phyloP scores from a whole-genome alignment of 2,113 vertebrate genomes.

The Cinclus mexicanus region DNA sequence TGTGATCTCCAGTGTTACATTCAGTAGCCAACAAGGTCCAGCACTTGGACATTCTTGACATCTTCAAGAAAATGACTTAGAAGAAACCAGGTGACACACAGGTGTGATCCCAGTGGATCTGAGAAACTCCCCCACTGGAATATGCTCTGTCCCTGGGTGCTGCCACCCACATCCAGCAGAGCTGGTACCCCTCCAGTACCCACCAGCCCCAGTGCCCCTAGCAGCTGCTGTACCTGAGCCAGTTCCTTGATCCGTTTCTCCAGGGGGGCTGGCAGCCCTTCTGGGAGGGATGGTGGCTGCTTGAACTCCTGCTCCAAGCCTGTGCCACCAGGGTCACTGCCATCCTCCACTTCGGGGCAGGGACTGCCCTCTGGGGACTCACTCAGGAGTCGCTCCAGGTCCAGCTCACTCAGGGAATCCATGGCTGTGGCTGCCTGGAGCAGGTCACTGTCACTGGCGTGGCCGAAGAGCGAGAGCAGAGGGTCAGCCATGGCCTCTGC shows the following conservation, averaged over 20 bases:
- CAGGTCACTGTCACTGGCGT: constrained; percentile 81
- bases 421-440: constrained; percentile 85
- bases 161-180: background rate
- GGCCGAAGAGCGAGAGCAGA: constrained; percentile 82
- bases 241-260: constrained; percentile 84
- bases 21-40: background rate
- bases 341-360: constrained; percentile 73
- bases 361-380: constrained; percentile 78
- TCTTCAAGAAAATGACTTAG: background rate
- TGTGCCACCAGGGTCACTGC: constrained; percentile 49
- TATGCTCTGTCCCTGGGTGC: background rate
- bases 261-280: constrained; percentile 81
- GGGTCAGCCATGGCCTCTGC: constrained; percentile 75
- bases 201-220: background rate
- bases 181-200: background rate
- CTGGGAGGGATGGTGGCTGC: constrained; percentile 77
- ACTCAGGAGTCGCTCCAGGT: constrained; percentile 83
- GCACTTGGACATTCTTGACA: background rate
- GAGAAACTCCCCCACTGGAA: rapidly evolving
- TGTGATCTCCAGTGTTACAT: background rate
- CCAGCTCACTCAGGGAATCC: constrained; percentile 82
- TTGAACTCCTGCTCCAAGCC: constrained; percentile 73
- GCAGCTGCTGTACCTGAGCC: constrained; percentile 72
- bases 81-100: background rate
- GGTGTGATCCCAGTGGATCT: background rate